A percentile compares a stretch with the other conserved stretches of the same genome.
Conservation (phyloP, 1,140 invertebrate species). For the Diorhabda sublineata region DNA sequence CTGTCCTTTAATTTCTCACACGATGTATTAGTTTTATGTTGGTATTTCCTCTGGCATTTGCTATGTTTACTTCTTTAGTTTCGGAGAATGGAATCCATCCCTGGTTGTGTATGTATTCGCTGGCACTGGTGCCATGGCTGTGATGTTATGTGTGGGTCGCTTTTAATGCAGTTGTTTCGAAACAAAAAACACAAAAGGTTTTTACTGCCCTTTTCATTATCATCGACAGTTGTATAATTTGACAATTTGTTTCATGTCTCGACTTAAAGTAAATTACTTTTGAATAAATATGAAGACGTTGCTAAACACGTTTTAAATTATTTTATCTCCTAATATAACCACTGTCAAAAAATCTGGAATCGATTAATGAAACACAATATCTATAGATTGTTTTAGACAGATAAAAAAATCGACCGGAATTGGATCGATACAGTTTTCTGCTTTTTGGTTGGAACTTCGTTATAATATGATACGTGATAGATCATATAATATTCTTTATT, state of each 20-base stretch:
- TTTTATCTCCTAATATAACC: neutral
- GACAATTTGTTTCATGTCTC: conserved; percentile 26
- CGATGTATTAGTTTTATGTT: too few species aligned
- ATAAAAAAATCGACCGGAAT: too few species aligned
- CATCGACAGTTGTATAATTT: conserved; percentile 22
- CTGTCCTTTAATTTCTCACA: too few species aligned
- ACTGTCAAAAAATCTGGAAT: neutral
- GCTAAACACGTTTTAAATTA: neutral
- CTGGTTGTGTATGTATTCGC: neutral
- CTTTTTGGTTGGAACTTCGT: too few species aligned
- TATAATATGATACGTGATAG: too few species aligned
- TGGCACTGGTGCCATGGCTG: neutral
- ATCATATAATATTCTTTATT: too few species aligned
- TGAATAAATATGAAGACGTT: conserved; percentile 1
- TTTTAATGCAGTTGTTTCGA: conserved; percentile 29
- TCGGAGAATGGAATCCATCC: neutral
- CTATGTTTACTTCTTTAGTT: too few species aligned
- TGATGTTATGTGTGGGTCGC: conserved; percentile 7
- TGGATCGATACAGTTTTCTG: too few species aligned
- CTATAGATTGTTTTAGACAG: too few species aligned
- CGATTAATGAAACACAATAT: too few species aligned
- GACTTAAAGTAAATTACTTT: conserved; percentile 5
- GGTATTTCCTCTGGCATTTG: too few species aligned
- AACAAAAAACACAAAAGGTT: conserved; percentile 24
- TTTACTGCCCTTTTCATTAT: neutral